These are phyloP conservation scores for Atrina japonica DNA, from an alignment of 2,888 invertebrate species.

Conservation along the genomic window DNA sequence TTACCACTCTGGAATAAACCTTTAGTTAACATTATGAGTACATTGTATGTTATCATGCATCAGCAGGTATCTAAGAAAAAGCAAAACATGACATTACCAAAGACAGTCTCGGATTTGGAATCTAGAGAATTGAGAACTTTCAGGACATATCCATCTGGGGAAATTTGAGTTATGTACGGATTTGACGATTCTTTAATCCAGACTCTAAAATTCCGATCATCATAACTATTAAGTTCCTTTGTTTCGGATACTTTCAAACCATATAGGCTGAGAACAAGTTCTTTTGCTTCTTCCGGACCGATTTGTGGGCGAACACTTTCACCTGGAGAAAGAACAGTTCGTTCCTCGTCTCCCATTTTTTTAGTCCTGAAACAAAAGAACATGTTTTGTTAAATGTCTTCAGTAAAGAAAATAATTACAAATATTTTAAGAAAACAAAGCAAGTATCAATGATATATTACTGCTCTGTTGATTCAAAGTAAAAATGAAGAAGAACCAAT, in stretches of 20 bases:
- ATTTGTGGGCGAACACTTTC: conserved; percentile 41
- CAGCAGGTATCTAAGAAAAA: no score
- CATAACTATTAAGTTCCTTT: conserved; percentile 87
- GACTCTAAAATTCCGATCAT: conserved; percentile 89
- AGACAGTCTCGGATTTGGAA: conserved; percentile 84
- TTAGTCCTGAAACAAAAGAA: no score
- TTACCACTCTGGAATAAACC: no score
- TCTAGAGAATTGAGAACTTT: conserved; percentile 93
- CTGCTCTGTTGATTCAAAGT: no score
- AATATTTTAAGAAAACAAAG: no score
- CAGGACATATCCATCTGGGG: conserved; percentile 83
- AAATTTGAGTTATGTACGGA: conserved; percentile 58
- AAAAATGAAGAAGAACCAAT: no score
- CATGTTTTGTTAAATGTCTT: no score
- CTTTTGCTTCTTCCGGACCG: conserved; percentile 25
- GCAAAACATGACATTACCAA: no score
- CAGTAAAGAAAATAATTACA: no score
- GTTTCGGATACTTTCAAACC: conserved; percentile 84
- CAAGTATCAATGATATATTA: no score
- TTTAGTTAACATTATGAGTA: no score
- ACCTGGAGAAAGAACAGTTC: conserved; percentile 35
- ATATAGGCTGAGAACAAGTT: conserved; percentile 80
- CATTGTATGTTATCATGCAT: no score
- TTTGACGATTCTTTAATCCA: conserved; percentile 82
- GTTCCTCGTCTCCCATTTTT: neutral